Evolutionary conservation across 2,797 vertebrate species (phyloP).

Genomic region (Typhlichthys subterraneus): DNA sequence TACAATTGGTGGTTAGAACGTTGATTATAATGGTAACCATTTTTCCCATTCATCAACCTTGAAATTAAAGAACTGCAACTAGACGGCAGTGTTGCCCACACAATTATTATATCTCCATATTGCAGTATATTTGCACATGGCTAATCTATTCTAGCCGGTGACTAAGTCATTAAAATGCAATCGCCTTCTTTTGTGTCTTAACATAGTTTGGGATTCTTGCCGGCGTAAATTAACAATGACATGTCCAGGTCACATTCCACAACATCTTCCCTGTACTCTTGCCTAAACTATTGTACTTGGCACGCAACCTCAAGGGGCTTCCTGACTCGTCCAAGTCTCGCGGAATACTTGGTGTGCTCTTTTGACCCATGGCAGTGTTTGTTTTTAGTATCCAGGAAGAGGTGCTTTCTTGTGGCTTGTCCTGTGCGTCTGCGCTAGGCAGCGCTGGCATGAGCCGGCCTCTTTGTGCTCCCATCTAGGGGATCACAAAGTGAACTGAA

Average conservation of each 20-base stretch:
- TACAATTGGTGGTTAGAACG: constrained; percentile 24
- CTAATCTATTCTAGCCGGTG: not conserved
- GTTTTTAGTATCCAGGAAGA: constrained; percentile 69
- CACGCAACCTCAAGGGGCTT: constrained; percentile 31
- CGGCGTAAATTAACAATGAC: constrained; percentile 23
- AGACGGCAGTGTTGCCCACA: constrained; percentile 40
- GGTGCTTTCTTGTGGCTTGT: constrained; percentile 42
- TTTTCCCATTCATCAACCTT: constrained; percentile 16
- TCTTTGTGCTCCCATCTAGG: constrained; percentile 41
- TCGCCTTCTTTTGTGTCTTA: not conserved
- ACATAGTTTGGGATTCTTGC: constrained; percentile 15
- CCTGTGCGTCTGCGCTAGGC: constrained; percentile 11
- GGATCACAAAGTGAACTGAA: constrained; percentile 30
- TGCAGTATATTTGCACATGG: not conserved
- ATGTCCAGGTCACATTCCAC: constrained; percentile 46
- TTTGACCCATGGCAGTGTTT: constrained; percentile 53
- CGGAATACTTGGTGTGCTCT: constrained; percentile 24
- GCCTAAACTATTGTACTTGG: constrained; percentile 52
- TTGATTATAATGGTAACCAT: constrained; percentile 12
- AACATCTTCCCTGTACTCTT: constrained; percentile 43
- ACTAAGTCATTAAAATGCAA: not conserved
- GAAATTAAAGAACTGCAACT: constrained; percentile 19
- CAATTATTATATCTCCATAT: too few relatives aligned
- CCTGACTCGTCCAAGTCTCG: constrained; percentile 41
- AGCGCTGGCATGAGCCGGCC: constrained; percentile 17